Evolutionary conservation across 2,888 invertebrate species (phyloP).

Genomic region (Coremacera marginata): DNA sequence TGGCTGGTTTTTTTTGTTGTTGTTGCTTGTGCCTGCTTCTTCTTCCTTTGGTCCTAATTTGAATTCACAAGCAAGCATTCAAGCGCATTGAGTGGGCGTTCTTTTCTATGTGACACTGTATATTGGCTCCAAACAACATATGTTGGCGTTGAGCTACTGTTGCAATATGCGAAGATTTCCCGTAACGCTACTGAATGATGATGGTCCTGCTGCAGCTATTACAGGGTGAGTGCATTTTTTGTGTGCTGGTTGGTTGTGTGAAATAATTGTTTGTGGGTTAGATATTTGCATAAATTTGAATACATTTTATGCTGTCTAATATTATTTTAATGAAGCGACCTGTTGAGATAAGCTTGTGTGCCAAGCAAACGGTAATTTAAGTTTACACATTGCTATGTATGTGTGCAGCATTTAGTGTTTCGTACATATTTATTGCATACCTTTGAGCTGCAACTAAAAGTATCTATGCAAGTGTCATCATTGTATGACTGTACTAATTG

Average conservation of each 20-base stretch:
- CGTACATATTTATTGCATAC: neutral
- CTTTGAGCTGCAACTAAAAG: neutral
- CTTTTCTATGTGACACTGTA: too few relatives aligned
- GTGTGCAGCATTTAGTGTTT: neutral
- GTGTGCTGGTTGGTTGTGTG: neutral
- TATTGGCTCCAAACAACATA: neutral
- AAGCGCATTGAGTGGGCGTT: too few relatives aligned
- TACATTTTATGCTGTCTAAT: neutral
- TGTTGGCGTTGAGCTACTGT: neutral
- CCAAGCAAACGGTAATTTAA: neutral
- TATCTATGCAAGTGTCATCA: slow-evolving; percentile 4
- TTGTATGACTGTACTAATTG: slow-evolving; percentile 23
- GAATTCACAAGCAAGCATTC: too few relatives aligned
- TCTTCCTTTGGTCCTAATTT: too few relatives aligned
- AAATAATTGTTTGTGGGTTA: neutral
- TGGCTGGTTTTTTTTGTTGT: neutral
- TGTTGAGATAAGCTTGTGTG: too few relatives aligned
- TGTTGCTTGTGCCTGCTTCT: neutral
- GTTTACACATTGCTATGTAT: neutral
- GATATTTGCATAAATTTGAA: neutral
- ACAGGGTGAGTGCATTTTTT: slow-evolving; percentile 52
- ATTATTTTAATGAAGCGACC: neutral
- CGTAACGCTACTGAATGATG: neutral
- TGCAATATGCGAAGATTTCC: neutral
- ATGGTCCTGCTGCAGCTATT: slow-evolving; percentile 45